Base-by-base conservation (phyloP, 2,797 vertebrate genomes). In the Acanthiza pusilla region DNA sequence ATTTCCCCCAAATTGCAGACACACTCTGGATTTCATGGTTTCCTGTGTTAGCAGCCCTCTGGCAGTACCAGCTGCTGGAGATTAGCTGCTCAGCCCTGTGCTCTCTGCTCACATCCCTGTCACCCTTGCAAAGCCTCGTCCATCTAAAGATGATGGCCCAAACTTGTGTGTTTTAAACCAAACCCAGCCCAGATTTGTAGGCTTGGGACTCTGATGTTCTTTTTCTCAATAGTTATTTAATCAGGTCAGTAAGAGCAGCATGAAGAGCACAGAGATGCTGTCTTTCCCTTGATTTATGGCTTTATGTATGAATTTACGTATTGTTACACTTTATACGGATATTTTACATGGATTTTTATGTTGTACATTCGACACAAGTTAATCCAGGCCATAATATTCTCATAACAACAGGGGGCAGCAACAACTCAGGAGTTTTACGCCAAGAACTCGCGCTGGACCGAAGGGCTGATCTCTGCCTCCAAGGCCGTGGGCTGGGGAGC, bases 401-500 rank as follows among this genome's bases (percentile, higher is more conserved):
- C 7, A 0, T 22, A n/a, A 89, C 97, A 88, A 96, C 94, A 99
- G 99, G 99, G 99, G 51, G 99, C 99, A 94, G 99, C 99, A 88
- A 98, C 98, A 16, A 98, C 99, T 36, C 99, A 98, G 96, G 99
- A 99, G 97, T 99, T 99, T 92, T 99, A 99, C 0, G 99, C 99
- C 95, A 99, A 98, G 97, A 99, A 99, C 97, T 99, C 99, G 0
- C 98, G 99, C 85, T 99, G 99, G 99, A 99, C 99, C 0, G 99
- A 99, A 96, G 99, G 99, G 54, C 98, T 99, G 87, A 99, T 99
- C 96, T 99, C 99, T 4, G 99, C 99, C 30, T 99, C 99, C 86
- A 99, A 99, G 96, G 99, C 99, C 0, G 99, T 99, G 71, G 99
- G 99, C 96, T 99, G 99, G 99, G 99, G 99, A 80, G 99, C 99